Conservation (phyloP, 2,888 invertebrate species). For the Pseudolycoriella hygida region DNA sequence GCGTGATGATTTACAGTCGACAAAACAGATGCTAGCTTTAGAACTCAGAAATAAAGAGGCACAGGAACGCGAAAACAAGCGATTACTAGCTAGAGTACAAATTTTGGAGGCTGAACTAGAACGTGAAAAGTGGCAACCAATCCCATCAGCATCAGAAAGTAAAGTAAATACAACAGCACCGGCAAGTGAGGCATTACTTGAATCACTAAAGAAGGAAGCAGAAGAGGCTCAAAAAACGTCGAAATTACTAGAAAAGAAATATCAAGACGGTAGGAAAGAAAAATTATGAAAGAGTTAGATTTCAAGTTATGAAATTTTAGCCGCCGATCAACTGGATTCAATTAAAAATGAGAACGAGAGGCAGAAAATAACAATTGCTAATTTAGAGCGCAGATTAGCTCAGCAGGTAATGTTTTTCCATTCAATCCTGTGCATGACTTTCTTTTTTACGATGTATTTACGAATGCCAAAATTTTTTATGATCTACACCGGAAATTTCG, state of each 20-base stretch:
- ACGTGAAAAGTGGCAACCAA: slow-evolving; percentile 39
- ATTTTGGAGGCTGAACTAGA: slow-evolving; percentile 69
- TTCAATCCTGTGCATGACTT: too few relatives aligned
- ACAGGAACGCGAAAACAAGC: slow-evolving; percentile 70
- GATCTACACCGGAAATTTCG: too few relatives aligned
- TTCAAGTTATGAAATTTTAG: too few relatives aligned
- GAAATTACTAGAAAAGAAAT: slow-evolving; percentile 66
- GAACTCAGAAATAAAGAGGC: slow-evolving; percentile 76
- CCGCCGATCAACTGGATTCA: slow-evolving; percentile 58
- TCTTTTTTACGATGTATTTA: too few relatives aligned
- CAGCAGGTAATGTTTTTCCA: slow-evolving; percentile 22
- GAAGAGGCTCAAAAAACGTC: slow-evolving; percentile 60
- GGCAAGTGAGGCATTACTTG: slow-evolving; percentile 44
- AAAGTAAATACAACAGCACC: slow-evolving; percentile 13
- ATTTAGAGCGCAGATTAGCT: slow-evolving; percentile 59
- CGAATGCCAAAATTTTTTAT: too few relatives aligned
- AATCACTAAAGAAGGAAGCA: slow-evolving; percentile 52
- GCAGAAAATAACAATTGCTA: slow-evolving; percentile 54
- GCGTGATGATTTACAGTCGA: slow-evolving; percentile 77
- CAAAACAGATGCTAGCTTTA: slow-evolving; percentile 75
- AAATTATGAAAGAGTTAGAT: too few relatives aligned
- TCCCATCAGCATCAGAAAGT: slow-evolving; percentile 10
- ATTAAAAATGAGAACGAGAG: slow-evolving; percentile 63
- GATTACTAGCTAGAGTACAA: slow-evolving; percentile 56
- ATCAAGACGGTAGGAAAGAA: slow-evolving; percentile 32